Conservation (phyloP, 1,140 invertebrate species). For the Hycleus phaleratus region DNA sequence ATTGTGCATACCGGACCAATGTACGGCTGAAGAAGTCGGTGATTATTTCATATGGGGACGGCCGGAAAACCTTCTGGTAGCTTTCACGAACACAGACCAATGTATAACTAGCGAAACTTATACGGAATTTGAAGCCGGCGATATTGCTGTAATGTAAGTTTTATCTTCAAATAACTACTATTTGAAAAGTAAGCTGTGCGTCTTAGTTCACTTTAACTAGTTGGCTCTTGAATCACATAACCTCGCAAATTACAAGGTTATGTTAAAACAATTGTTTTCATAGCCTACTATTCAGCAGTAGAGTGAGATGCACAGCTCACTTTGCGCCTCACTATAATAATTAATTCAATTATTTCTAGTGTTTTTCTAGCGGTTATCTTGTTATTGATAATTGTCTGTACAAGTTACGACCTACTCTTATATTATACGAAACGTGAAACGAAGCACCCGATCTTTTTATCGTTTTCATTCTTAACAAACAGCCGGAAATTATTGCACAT, state of each 20-base stretch:
- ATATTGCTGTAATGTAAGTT: constrained; percentile 8
- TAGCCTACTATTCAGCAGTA: too few species aligned
- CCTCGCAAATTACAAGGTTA: too few species aligned
- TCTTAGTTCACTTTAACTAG: too few species aligned
- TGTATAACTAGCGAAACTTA: not conserved
- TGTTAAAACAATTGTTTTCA: too few species aligned
- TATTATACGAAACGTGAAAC: constrained; percentile 4
- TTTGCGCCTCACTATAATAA: not conserved
- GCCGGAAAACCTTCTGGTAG: not conserved
- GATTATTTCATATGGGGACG: constrained; percentile 4
- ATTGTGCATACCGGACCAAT: constrained; percentile 2
- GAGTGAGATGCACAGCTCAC: too few species aligned
- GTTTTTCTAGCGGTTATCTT: not conserved
- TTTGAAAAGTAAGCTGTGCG: not conserved
- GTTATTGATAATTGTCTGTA: not conserved
- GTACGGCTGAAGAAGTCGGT: constrained; percentile 1
- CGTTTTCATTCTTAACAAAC: constrained; percentile 5
- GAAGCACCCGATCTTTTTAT: not conserved
- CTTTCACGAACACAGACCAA: too few species aligned
- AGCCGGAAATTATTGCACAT: not conserved
- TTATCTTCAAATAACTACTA: not conserved
- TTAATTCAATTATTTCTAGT: not conserved
- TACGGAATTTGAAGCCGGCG: not conserved
- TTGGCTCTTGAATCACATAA: too few species aligned
- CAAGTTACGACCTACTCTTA: not conserved